Evolutionary conservation across 2,797 vertebrate species (phyloP).

Genomic region (Poecilia velifera): DNA sequence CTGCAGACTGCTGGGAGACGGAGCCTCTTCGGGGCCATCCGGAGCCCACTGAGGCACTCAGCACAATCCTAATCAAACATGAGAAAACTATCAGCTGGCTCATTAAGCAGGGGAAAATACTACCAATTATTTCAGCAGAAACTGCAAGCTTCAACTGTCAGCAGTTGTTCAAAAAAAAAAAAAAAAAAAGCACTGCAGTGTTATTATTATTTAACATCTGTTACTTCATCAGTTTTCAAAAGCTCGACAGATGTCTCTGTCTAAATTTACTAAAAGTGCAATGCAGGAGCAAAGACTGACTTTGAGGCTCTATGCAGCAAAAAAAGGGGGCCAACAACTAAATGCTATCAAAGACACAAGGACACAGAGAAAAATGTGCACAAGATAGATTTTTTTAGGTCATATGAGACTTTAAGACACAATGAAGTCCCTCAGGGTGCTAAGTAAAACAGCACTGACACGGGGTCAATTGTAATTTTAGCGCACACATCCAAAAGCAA

Average conservation of each 20-base stretch:
- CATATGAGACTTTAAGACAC: slow-evolving; percentile 69
- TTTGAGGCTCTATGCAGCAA: slow-evolving; percentile 36
- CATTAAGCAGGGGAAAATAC: slow-evolving; percentile 71
- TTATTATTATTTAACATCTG: slow-evolving; percentile 71
- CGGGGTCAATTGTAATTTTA: slow-evolving; percentile 83
- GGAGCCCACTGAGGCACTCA: slow-evolving; percentile 51
- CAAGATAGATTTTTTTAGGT: slow-evolving; percentile 70
- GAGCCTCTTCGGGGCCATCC: slow-evolving; percentile 17
- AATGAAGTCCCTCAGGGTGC: slow-evolving; percentile 57
- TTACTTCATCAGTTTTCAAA: slow-evolving; percentile 63
- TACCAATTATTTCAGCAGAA: slow-evolving; percentile 63
- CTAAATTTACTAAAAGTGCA: slow-evolving; percentile 52
- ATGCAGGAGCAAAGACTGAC: slow-evolving; percentile 61
- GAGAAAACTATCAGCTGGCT: slow-evolving; percentile 71
- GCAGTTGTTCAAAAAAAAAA: slow-evolving; percentile 23
- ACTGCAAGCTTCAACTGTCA: slow-evolving; percentile 52
- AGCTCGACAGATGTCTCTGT: slow-evolving; percentile 56
- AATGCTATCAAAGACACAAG: slow-evolving; percentile 67
- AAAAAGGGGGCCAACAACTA: slow-evolving; percentile 43
- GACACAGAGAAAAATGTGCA: slow-evolving; percentile 56
- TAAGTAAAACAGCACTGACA: slow-evolving; percentile 73
- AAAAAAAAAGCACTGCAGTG: slow-evolving; percentile 28
- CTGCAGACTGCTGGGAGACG: slow-evolving; percentile 29
- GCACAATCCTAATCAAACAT: slow-evolving; percentile 72
- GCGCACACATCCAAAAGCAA: slow-evolving; percentile 77